Evolutionary conservation across 1,140 invertebrate species (phyloP).

Genomic region (Drosophila ercepeae): DNA sequence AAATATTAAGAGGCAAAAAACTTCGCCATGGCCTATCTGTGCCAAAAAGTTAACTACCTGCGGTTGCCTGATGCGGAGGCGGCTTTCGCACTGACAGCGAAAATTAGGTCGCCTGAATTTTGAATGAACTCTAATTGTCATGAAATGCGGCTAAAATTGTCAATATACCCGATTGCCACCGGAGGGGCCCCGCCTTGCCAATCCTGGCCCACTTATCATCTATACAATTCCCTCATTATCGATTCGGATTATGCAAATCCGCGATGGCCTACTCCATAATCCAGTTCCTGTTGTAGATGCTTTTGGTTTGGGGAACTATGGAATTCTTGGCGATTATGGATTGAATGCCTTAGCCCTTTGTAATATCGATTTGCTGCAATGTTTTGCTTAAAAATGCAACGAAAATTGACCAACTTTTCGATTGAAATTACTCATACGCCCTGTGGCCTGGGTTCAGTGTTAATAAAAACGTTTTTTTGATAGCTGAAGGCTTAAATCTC

Average conservation of each 20-base stretch:
- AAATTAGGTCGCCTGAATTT: constrained; percentile 74
- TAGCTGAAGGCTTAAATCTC: background rate
- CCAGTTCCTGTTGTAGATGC: constrained; percentile 15
- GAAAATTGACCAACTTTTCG: background rate
- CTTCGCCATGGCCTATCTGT: constrained; percentile 38
- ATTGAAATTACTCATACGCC: background rate
- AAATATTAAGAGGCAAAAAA: constrained; percentile 23
- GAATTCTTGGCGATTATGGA: background rate
- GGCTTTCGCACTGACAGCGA: constrained; percentile 27
- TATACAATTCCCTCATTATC: constrained; percentile 40
- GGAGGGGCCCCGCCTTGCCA: background rate
- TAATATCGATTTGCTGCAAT: too few relatives aligned
- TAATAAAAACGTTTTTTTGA: background rate
- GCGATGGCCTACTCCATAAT: constrained; percentile 9
- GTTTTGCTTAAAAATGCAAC: too few relatives aligned
- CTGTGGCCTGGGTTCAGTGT: background rate
- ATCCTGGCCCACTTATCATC: background rate
- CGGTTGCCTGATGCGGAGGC: constrained; percentile 15
- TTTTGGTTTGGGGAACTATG: background rate
- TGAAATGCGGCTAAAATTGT: constrained; percentile 65
- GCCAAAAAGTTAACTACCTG: constrained; percentile 60
- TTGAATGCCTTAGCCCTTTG: background rate
- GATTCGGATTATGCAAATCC: constrained; percentile 45
- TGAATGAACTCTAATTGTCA: constrained; percentile 74
- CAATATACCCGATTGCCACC: constrained; percentile 39